A percentile compares a stretch with the other conserved stretches of the same genome.
phyloP scores from a whole-genome alignment of 2,113 vertebrate species.

The Uria lomvia region DNA sequence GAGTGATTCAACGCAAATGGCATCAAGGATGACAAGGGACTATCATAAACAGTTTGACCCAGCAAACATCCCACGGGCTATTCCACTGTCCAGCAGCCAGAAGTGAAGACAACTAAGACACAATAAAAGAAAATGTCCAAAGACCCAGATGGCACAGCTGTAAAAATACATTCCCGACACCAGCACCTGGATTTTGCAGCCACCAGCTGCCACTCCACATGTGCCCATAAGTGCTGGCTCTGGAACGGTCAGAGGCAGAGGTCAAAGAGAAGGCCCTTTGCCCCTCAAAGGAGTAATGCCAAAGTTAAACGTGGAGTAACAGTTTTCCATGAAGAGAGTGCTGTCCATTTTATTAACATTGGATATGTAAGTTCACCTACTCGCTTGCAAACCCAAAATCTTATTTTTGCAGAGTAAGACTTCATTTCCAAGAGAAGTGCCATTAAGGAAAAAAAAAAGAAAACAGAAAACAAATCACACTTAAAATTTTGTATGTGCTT shows the following conservation, averaged over 20 bases:
- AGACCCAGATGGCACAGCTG: constrained; percentile 60
- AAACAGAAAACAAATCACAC: not conserved
- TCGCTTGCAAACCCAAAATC: not conserved
- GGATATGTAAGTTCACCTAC: not conserved
- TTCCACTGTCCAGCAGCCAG: not conserved
- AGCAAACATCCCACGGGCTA: constrained; percentile 4
- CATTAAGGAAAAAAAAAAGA: not conserved
- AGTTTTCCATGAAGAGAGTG: not conserved
- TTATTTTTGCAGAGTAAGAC: not conserved
- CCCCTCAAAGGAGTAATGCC: not conserved
- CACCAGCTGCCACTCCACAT: constrained; percentile 57
- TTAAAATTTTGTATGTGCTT: not conserved
- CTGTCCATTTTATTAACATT: not conserved
- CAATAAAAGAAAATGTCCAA: constrained; percentile 50
- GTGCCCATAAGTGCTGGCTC: constrained; percentile 62
- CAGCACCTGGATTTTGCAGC: constrained; percentile 72
- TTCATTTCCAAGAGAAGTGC: not conserved
- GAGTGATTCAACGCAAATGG: constrained; percentile 3
- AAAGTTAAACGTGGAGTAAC: not conserved
- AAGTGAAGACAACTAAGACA: constrained; percentile 41
- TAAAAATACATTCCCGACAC: constrained; percentile 63
- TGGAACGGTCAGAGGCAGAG: constrained; percentile 49
- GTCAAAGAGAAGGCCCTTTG: constrained; percentile 66
- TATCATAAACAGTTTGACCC: not conserved
- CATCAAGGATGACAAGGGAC: constrained; percentile 15